Conservation (phyloP, 2,113 vertebrate genomes). For the Bubalus kerabau region DNA sequence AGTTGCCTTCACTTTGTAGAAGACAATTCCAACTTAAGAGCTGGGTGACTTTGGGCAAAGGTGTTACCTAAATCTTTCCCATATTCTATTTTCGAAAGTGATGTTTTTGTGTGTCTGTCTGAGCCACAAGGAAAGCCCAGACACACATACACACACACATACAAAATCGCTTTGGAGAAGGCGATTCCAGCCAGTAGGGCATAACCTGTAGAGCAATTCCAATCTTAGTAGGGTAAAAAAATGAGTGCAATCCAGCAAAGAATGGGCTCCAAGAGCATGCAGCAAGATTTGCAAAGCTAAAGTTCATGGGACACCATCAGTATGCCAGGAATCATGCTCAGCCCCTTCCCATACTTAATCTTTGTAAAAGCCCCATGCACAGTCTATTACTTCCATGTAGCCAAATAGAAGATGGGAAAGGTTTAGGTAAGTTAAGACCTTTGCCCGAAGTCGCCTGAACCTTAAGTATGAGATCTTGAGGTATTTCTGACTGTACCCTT, state of each 20-base stretch:
- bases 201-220: no score
- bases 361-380: neutral
- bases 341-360: neutral
- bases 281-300: neutral
- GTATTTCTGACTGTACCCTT: neutral
- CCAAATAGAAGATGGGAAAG: neutral
- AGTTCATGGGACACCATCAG: neutral
- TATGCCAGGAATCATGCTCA: fast-evolving
- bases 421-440: neutral
- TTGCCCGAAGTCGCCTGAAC: neutral
- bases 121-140: no score
- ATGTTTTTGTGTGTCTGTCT: no score
- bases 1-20: neutral
- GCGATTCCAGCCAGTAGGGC: no score
- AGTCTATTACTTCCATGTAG: neutral
- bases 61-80: no score
- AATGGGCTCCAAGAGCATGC: neutral
- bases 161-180: no score
- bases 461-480: neutral
- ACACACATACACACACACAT: no score
- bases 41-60: no score
- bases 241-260: neutral
- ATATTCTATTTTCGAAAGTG: no score
- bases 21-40: neutral
- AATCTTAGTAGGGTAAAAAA: neutral